These are phyloP conservation scores for Epinotia brunnichana DNA, from an alignment of 2,888 invertebrate species.

Conservation along the genomic window DNA sequence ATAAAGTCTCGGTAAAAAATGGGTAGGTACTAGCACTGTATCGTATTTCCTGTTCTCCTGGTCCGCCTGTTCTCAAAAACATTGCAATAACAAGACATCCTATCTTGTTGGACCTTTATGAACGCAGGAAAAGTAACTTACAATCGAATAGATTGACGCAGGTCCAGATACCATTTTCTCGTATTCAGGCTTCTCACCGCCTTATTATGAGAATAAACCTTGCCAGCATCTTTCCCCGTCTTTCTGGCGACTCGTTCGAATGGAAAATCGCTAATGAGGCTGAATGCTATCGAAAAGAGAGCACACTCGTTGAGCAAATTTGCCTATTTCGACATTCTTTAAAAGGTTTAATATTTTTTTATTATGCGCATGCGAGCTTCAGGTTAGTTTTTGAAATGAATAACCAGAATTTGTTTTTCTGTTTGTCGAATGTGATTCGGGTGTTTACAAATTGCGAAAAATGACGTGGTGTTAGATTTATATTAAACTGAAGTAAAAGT, in stretches of 20 bases:
- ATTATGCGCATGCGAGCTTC: constrained; percentile 2
- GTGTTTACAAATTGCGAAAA: too few species aligned
- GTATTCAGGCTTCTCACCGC: constrained; percentile 54
- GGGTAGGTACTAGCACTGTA: too few species aligned
- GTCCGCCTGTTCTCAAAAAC: neutral
- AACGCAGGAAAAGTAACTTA: constrained; percentile 23
- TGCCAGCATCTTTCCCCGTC: constrained; percentile 57
- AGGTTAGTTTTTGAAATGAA: too few species aligned
- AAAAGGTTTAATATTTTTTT: constrained; percentile 33
- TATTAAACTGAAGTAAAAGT: too few species aligned
- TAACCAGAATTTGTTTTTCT: too few species aligned
- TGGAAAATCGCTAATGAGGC: constrained; percentile 77
- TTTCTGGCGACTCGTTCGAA: constrained; percentile 59
- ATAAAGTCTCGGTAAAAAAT: too few species aligned
- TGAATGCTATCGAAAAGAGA: constrained; percentile 65
- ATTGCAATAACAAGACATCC: neutral
- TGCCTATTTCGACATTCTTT: constrained; percentile 57
- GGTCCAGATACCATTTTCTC: constrained; percentile 51
- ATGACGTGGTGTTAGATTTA: too few species aligned
- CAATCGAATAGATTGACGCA: constrained; percentile 58
- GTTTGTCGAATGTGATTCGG: too few species aligned
- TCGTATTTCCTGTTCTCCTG: too few species aligned
- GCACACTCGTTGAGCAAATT: constrained; percentile 60
- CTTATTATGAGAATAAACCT: constrained; percentile 58
- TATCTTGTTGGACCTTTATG: constrained; percentile 14